A percentile compares a stretch with the other conserved stretches of the same genome.
Conservation (phyloP, 2,113 vertebrate genomes). For the Beaufortia kweichowensis region DNA sequence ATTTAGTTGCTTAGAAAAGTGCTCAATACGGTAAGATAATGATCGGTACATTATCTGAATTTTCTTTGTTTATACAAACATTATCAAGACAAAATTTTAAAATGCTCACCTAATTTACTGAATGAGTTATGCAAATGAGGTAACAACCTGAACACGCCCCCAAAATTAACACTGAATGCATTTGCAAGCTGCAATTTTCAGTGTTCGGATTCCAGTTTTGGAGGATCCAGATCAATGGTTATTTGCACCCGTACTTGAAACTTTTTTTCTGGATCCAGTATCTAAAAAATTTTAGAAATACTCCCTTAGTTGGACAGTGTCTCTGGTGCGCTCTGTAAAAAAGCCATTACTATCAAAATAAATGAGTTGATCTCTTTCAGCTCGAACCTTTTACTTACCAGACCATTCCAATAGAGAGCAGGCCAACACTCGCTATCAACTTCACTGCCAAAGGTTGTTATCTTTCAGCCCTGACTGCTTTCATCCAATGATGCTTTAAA, state of each 20-base stretch:
- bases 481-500: neutral
- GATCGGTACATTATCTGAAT: neutral
- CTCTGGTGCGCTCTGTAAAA: neutral
- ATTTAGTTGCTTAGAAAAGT: neutral
- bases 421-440: neutral
- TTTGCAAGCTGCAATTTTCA: no score
- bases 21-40: constrained; percentile 1
- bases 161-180: no score
- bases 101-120: neutral
- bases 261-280: neutral
- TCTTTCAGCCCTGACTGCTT: constrained; percentile 7
- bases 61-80: neutral
- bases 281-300: neutral
- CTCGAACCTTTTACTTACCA: constrained; percentile 14
- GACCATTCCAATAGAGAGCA: constrained; percentile 24
- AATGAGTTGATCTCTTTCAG: constrained; percentile 18
- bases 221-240: no score
- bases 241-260: no score
- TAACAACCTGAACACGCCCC: no score
- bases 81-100: neutral
- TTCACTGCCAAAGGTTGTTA: constrained; percentile 14
- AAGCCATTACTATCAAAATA: neutral
- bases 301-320: no score
- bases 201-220: no score
- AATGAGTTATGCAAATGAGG: no score